Conservation (phyloP, 2,888 invertebrate genomes). For the Epicampocera succincta region DNA sequence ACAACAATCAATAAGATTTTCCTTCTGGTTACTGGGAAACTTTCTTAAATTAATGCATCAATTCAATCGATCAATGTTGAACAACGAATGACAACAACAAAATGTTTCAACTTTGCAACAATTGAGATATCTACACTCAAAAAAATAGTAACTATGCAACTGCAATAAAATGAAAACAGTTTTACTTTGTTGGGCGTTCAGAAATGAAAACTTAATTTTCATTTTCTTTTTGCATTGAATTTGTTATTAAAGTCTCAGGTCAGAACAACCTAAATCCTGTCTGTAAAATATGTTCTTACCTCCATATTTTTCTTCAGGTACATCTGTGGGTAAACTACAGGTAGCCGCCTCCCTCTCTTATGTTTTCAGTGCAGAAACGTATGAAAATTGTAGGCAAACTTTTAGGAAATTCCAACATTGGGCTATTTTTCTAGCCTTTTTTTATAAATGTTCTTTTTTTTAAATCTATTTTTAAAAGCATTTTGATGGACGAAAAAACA, state of each 20-base stretch:
- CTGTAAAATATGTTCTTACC: too few relatives aligned
- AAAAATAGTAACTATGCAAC: too few relatives aligned
- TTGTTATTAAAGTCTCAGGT: too few relatives aligned
- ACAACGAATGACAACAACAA: conserved; percentile 64
- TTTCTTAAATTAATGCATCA: conserved; percentile 66
- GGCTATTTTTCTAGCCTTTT: not conserved
- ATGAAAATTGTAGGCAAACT: not conserved
- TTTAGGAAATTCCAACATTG: not conserved
- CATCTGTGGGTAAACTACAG: conserved; percentile 9
- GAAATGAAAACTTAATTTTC: too few relatives aligned
- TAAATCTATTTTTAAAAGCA: too few relatives aligned
- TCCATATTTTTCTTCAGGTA: not conserved
- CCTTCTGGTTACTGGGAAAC: conserved; percentile 21
- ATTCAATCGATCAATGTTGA: conserved; percentile 68
- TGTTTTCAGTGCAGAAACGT: not conserved
- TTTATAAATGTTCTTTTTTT: too few relatives aligned
- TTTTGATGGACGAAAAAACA: too few relatives aligned
- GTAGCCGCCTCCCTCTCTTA: not conserved
- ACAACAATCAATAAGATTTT: conserved; percentile 39
- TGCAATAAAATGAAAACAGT: too few relatives aligned
- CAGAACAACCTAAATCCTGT: too few relatives aligned
- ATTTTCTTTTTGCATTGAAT: too few relatives aligned
- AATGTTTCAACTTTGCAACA: conserved; percentile 15
- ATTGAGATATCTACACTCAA: not conserved
- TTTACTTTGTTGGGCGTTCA: too few relatives aligned